These are phyloP conservation scores for Scomber japonicus DNA, from an alignment of 2,113 vertebrate species.

Conservation along the genomic window DNA sequence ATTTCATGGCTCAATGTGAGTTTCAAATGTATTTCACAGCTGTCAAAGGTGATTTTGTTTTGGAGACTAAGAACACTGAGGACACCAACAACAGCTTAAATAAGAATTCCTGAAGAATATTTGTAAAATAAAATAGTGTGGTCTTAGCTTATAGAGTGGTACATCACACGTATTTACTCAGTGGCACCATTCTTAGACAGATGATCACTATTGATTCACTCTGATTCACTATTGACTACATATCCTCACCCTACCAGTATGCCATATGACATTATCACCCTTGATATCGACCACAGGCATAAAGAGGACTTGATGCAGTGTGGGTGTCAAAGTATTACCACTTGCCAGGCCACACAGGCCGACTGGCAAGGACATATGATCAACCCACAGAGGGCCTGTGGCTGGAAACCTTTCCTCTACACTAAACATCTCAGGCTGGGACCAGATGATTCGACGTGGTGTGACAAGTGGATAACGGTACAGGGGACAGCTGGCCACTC, in stretches of 20 bases:
- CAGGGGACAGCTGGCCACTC: conserved; percentile 45
- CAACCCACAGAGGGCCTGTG: conserved; percentile 22
- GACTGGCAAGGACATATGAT: conserved; percentile 27
- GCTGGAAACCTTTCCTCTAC: conserved; percentile 32
- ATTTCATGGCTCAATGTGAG: too few species aligned
- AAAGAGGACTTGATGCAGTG: conserved; percentile 14
- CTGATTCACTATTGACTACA: background rate
- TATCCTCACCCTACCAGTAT: conserved; percentile 8
- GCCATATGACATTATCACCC: conserved; percentile 20
- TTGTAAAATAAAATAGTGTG: conserved; percentile 1
- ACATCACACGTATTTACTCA: conserved; percentile 12
- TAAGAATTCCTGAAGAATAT: background rate
- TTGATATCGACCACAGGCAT: conserved; percentile 16
- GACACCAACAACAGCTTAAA: background rate
- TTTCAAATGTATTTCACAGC: too few species aligned
- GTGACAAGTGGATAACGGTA: conserved; percentile 41
- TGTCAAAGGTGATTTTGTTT: too few species aligned
- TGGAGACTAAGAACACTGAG: too few species aligned
- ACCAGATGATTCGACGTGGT: conserved; percentile 43
- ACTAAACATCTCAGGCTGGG: conserved; percentile 37
- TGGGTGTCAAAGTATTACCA: conserved; percentile 2
- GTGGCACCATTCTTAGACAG: background rate
- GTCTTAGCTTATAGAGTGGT: background rate
- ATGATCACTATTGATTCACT: too few species aligned
- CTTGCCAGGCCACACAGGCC: conserved; percentile 19